Percentiles rank a stretch among this genome's conserved stretches.
Evolutionary conservation across 2,113 vertebrate genomes (phyloP).

Genomic region (Spheniscus mendiculus): DNA sequence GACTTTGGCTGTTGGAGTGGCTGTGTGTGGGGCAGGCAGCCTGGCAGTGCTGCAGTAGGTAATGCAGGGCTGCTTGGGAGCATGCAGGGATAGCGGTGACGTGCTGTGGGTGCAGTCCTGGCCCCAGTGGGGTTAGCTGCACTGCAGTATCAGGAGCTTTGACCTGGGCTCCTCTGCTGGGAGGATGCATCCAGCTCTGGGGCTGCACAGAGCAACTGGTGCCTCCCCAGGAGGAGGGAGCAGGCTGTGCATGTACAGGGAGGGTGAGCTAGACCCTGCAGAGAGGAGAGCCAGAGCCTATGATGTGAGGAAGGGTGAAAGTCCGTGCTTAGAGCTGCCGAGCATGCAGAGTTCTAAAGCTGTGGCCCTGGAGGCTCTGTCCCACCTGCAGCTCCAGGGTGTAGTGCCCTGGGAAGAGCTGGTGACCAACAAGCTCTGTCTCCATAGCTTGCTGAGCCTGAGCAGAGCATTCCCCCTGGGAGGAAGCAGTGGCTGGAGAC

Average conservation of each 20-base stretch:
- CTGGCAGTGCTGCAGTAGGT: rapidly evolving
- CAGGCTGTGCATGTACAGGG: rapidly evolving
- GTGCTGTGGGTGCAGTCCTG: rapidly evolving
- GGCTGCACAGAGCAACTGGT: background rate
- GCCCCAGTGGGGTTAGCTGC: rapidly evolving
- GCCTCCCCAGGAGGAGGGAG: background rate
- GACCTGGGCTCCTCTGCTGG: background rate
- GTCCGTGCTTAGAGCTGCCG: background rate
- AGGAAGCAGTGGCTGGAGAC: background rate
- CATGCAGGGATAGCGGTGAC: rapidly evolving
- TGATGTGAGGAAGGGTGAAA: rapidly evolving
- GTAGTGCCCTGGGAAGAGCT: background rate
- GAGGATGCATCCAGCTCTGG: background rate
- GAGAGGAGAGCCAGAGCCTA: background rate
- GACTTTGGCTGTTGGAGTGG: rapidly evolving
- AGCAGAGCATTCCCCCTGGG: background rate
- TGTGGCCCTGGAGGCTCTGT: background rate
- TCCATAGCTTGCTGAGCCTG: no score
- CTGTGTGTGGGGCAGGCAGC: background rate
- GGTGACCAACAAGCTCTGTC: no score
- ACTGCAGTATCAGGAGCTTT: background rate
- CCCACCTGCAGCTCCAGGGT: background rate
- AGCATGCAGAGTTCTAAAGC: background rate
- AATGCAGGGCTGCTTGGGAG: background rate
- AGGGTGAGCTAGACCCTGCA: background rate